A percentile compares a stretch with the other conserved stretches of the same genome.
Conservation (phyloP, 2,888 invertebrate species). For the Steinernema scapterisci region DNA sequence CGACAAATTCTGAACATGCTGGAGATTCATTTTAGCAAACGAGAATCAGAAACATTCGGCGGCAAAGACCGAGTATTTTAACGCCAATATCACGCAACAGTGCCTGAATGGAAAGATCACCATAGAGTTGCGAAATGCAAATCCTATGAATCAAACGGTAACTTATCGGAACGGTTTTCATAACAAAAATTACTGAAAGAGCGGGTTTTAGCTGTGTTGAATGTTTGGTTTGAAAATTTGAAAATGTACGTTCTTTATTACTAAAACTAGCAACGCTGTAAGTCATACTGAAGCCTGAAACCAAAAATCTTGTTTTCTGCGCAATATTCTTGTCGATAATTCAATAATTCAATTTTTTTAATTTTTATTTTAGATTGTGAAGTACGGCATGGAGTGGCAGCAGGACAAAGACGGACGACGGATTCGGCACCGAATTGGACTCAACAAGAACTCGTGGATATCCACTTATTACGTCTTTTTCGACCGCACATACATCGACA, state of each 20-base stretch:
- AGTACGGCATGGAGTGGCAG: not conserved
- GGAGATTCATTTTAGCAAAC: not conserved
- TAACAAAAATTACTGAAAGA: too few relatives aligned
- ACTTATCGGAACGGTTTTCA: too few relatives aligned
- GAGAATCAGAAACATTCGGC: not conserved
- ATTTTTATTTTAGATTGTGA: not conserved
- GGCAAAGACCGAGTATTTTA: conserved; percentile 7
- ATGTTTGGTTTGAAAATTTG: too few relatives aligned
- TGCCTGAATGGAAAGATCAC: not conserved
- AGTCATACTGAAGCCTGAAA: too few relatives aligned
- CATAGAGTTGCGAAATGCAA: not conserved
- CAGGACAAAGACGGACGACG: not conserved
- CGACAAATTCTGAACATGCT: not conserved
- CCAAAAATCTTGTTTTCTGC: too few relatives aligned
- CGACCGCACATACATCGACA: not conserved
- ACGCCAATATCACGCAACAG: conserved; percentile 17
- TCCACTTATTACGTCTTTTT: not conserved
- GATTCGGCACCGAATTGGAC: not conserved
- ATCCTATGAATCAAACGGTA: too few relatives aligned
- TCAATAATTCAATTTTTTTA: not conserved
- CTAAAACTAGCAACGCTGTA: too few relatives aligned
- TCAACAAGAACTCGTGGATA: not conserved
- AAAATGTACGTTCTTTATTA: too few relatives aligned
- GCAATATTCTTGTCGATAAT: too few relatives aligned
- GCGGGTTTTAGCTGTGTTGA: too few relatives aligned